Evolutionary conservation across 2,113 vertebrate genomes (phyloP), one percentile per base, ranked within the genome.

Genomic region (Lathamus discolor): DNA sequence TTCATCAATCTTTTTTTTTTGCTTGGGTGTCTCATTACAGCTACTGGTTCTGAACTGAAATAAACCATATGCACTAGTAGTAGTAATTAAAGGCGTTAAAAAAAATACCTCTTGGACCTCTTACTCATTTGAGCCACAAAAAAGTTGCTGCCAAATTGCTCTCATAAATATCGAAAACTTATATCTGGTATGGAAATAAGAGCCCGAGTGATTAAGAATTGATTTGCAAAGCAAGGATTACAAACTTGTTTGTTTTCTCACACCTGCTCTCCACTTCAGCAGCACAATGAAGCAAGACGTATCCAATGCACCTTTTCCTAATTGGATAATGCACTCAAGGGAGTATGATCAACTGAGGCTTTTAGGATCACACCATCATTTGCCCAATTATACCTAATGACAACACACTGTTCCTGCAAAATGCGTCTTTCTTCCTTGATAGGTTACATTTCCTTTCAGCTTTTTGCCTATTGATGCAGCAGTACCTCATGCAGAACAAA

Each of bases 221-320:
- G 25, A 83, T 83, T 91, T 94, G 41, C 88, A 72, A 95, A 93
- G 79, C 54, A 83, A 63, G 81, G 37, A 62, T 67, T 85, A 68
- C 59, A 33, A 61, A 83, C 49, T 55, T 80, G 75, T 92, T 96
- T 93, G 57, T 90, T 93, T 92, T 49, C 88, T 86, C 85, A 67
- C 91, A 88, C 20, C 87, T 94, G 92, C 66, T 82, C 37, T 61
- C 63, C 79, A 54, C 90, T 88, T 91, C 73, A 72, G 78, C 75
- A 93, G 91, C 77, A 84, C 31, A 54, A 92, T 48, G 52, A 92
- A 91, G 61, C 35, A 64, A 92, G 91, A 92, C n/a, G 2, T 54
- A 85, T 77, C 91, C 97, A 95, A 97, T 95, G 90, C 94, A 92
- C 93, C 97, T 95, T 92, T 52, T 48, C 88, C 57, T 90, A 48